A percentile compares a stretch with the other conserved stretches of the same genome.
phyloP scores from a whole-genome alignment of 2,113 vertebrate genomes.

The Silurus glanis region DNA sequence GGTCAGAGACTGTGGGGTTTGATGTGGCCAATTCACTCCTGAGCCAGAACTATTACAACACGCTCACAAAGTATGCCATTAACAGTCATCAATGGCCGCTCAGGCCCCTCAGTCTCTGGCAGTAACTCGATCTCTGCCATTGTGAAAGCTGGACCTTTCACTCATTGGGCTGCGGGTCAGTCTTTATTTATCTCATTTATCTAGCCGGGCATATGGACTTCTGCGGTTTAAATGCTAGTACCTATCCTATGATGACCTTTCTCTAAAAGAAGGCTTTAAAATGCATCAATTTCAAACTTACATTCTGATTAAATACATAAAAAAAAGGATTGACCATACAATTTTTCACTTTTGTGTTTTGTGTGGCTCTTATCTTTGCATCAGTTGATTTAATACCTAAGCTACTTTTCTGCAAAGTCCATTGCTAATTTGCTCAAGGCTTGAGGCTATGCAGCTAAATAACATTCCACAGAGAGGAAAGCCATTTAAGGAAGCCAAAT shows the following conservation, averaged over 20 bases:
- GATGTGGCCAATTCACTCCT: conserved; percentile 54
- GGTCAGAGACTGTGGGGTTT: conserved; percentile 62
- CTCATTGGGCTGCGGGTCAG: conserved; percentile 65
- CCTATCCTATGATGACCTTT: conserved; percentile 3
- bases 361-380: background rate
- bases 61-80: conserved; percentile 63
- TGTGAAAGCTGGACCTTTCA: conserved; percentile 65
- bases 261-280: background rate
- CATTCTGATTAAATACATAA: background rate
- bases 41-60: conserved; percentile 46
- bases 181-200: conserved; percentile 60
- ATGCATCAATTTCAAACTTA: background rate
- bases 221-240: background rate
- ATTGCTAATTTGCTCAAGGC: conserved; percentile 64
- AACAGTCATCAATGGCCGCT: conserved; percentile 62
- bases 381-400: conserved; percentile 1
- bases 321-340: background rate
- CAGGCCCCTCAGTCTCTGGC: conserved; percentile 56
- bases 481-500: conserved; percentile 64
- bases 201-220: conserved; percentile 38
- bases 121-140: conserved; percentile 64
- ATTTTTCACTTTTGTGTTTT: background rate
- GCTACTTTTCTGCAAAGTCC: conserved; percentile 20
- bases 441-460: conserved; percentile 66
- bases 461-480: conserved; percentile 60